Evolutionary conservation across 1,140 invertebrate genomes (phyloP), one percentile per base, ranked within the genome.

Genomic region (Aplysia californica): DNA sequence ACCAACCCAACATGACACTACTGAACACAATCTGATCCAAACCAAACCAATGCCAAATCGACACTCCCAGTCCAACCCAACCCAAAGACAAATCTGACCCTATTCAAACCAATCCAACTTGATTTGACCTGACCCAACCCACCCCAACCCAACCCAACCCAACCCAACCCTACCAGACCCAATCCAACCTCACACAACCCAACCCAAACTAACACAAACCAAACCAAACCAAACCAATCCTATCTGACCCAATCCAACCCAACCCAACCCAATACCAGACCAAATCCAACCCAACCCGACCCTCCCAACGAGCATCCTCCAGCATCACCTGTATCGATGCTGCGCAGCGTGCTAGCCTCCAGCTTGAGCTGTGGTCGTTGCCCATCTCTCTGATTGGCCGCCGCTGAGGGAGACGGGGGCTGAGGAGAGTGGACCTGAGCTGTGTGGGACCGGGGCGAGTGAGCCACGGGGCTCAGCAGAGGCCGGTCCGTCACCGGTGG

Each of bases 221-320:
- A 67, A 36, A 26, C 65, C 33, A 33, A 36, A 67, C 65, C 33
- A 67, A 36, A 26, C 20, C 33, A 67, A 67, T 35, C 65, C 33
- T 35, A 67, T 26, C 65, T 18, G 38, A 67, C 15, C 65, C 33
- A 67, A 67, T 26, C 35, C 33, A 67, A 67, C 65, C 65, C 65
- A 67, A 67, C 35, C 35, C 33, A 67, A 67, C 65, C 35, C 33
- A n/a, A n/a, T n/a, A n/a, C n/a, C n/a, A n/a, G n/a, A n/a, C n/a
- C n/a, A n/a, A 67, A 67, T 26, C 26, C 33, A 67, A 33, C 65
- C 65, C 33, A 31, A 31, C 35, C 65, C 15, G 26, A 31, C 65
- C 26, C n/a, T n/a, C n/a, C n/a, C n/a, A n/a, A n/a, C n/a, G n/a
- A n/a, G n/a, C n/a, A n/a, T n/a, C n/a, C n/a, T n/a, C n/a, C n/a